A percentile compares a stretch with the other conserved stretches of the same genome.
Conservation (phyloP, 2,888 invertebrate genomes). For the Coenonympha arcania region DNA sequence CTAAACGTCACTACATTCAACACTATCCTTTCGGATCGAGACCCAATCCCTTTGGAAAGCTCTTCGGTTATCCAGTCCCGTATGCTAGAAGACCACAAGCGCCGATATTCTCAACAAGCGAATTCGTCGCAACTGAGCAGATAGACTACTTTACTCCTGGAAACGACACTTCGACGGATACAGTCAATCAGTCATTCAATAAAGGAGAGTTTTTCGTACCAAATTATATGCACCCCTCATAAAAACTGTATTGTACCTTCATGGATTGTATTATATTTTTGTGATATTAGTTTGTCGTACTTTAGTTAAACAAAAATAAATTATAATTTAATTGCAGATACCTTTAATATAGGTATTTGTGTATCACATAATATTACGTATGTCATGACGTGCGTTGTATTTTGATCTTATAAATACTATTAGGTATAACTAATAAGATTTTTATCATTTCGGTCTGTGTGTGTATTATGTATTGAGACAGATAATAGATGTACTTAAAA, state of each 20-base stretch:
- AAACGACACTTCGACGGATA: conserved; percentile 37
- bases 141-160: conserved; percentile 46
- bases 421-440: too few species aligned
- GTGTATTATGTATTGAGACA: not conserved
- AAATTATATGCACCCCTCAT: conserved; percentile 25
- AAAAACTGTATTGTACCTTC: not conserved
- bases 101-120: conserved; percentile 26
- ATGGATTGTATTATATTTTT: conserved; percentile 7
- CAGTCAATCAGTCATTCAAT: conserved; percentile 24
- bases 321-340: not conserved
- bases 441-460: too few species aligned
- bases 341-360: too few species aligned
- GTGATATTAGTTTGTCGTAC: conserved; percentile 26
- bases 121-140: conserved; percentile 23
- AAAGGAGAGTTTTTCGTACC: conserved; percentile 53
- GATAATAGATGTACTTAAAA: not conserved
- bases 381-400: not conserved
- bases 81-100: conserved; percentile 15
- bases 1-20: conserved; percentile 9
- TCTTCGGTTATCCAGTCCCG: conserved; percentile 11
- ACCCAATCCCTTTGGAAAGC: not conserved
- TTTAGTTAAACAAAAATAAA: not conserved
- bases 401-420: too few species aligned
- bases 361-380: not conserved
- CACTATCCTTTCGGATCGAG: conserved; percentile 1